Evolutionary conservation across 2,113 vertebrate species (phyloP).

Genomic region (Centropristis striata): DNA sequence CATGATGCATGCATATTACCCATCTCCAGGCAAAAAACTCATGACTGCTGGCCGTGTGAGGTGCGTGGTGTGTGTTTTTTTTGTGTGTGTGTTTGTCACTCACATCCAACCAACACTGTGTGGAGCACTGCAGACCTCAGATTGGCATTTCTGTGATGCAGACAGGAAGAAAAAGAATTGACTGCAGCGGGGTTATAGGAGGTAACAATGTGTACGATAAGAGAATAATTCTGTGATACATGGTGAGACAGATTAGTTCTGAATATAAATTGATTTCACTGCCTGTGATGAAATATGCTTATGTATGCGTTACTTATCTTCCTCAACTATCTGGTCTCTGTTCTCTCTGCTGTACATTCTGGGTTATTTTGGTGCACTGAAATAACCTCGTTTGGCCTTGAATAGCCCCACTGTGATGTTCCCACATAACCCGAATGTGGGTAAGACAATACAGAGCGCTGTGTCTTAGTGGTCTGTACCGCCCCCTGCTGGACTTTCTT

Average conservation of each 20-base stretch:
- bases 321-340: constrained; percentile 10
- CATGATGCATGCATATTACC: constrained; percentile 51
- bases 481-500: constrained; percentile 49
- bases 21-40: constrained; percentile 31
- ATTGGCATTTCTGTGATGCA: neutral
- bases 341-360: constrained; percentile 35
- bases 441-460: constrained; percentile 1
- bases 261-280: constrained; percentile 15
- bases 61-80: neutral
- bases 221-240: neutral
- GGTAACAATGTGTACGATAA: neutral
- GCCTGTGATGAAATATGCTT: constrained; percentile 13
- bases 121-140: neutral
- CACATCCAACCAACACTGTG: constrained; percentile 2
- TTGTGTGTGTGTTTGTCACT: constrained; percentile 9
- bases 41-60: constrained; percentile 59
- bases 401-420: constrained; percentile 66
- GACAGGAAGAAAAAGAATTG: neutral
- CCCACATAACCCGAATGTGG: constrained; percentile 59
- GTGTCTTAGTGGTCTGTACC: constrained; percentile 45
- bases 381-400: constrained; percentile 70
- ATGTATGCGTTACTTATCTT: constrained; percentile 9
- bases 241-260: neutral
- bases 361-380: constrained; percentile 64
- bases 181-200: constrained; percentile 32